Conservation (phyloP, 2,113 vertebrate genomes). For the Equus przewalskii region DNA sequence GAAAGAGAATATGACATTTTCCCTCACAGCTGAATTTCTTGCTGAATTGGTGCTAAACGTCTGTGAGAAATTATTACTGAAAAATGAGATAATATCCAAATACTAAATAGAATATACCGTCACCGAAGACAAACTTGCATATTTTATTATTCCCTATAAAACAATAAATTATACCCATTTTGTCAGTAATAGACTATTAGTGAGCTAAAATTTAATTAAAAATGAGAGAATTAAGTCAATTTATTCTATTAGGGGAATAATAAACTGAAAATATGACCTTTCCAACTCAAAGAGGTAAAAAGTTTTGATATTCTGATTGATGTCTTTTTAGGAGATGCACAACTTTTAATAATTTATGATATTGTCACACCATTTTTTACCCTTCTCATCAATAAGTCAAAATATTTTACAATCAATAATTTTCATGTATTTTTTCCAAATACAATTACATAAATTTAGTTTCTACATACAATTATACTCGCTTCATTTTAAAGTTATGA, state of each 20-base stretch:
- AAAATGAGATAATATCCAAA: slow-evolving; percentile 61
- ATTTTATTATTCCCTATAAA: slow-evolving; percentile 72
- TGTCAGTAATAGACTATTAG: slow-evolving; percentile 65
- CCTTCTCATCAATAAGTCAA: neutral
- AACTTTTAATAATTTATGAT: neutral
- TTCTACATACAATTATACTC: neutral
- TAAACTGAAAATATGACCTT: slow-evolving; percentile 69
- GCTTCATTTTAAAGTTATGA: neutral
- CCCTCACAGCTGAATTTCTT: slow-evolving; percentile 35
- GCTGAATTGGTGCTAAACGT: slow-evolving; percentile 60
- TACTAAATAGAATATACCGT: slow-evolving; percentile 53
- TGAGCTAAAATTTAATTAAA: slow-evolving; percentile 77
- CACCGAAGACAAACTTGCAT: slow-evolving; percentile 45
- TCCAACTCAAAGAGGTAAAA: slow-evolving; percentile 45
- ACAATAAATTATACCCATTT: slow-evolving; percentile 64
- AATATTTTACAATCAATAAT: neutral
- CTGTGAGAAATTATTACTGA: slow-evolving; percentile 68
- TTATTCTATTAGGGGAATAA: slow-evolving; percentile 56
- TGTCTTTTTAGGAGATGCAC: neutral
- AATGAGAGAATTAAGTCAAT: slow-evolving; percentile 63
- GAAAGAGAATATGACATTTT: slow-evolving; percentile 58
- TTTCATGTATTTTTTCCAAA: neutral
- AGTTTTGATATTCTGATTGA: slow-evolving; percentile 8
- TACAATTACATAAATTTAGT: neutral
- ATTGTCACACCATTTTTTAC: neutral